Conservation (phyloP, 37 sponge, comb jelly and placozoan genomes). For the Amphimedon queenslandica region DNA sequence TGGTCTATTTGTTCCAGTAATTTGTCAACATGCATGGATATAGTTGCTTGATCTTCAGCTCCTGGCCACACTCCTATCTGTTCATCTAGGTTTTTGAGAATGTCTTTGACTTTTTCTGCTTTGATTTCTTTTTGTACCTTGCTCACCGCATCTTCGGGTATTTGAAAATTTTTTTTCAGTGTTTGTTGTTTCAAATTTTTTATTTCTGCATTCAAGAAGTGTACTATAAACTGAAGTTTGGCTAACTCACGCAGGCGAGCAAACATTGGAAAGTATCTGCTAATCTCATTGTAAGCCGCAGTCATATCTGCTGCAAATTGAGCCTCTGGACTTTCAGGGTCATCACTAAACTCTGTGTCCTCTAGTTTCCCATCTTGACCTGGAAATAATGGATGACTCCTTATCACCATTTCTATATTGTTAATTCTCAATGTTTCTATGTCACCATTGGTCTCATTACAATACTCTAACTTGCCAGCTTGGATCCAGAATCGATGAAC, state of each 20-base stretch:
- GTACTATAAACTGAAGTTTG: slow-evolving; percentile 37
- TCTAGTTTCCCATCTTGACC: slow-evolving; percentile 49
- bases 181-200: slow-evolving; percentile 4
- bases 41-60: too few species aligned
- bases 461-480: slow-evolving; percentile 49
- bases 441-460: background rate
- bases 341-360: slow-evolving; percentile 33
- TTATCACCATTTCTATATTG: slow-evolving; percentile 42
- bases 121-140: background rate
- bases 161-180: background rate
- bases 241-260: slow-evolving; percentile 44
- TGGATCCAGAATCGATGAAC: slow-evolving; percentile 63
- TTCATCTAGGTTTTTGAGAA: background rate
- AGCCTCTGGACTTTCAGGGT: slow-evolving; percentile 63
- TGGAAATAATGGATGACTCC: slow-evolving; percentile 39
- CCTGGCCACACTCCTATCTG: background rate
- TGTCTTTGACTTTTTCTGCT: background rate
- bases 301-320: slow-evolving; percentile 64
- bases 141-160: slow-evolving; percentile 6
- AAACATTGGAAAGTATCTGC: slow-evolving; percentile 59
- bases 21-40: too few species aligned
- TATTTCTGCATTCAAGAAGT: background rate
- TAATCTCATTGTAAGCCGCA: slow-evolving; percentile 36
- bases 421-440: slow-evolving; percentile 1
- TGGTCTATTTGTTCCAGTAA: too few species aligned